A percentile compares a stretch with the other conserved stretches of the same genome.
Conservation (phyloP, 2,113 vertebrate species). For the Psophia crepitans region DNA sequence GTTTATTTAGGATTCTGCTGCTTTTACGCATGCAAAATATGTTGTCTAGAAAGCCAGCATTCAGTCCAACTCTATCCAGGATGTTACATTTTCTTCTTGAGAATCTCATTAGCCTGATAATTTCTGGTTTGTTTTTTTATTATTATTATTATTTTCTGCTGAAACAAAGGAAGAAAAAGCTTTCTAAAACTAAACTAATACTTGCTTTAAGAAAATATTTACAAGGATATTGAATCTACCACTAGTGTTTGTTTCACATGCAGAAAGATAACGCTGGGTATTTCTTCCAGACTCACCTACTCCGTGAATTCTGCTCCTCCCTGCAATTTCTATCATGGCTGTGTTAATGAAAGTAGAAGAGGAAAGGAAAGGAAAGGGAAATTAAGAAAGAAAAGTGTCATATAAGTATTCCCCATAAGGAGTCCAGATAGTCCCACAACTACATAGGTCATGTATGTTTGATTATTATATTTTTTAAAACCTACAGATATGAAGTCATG, state of each 20-base stretch:
- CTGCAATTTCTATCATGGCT: neutral
- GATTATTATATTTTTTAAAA: too few relatives aligned
- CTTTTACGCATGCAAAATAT: neutral
- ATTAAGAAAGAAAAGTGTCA: neutral
- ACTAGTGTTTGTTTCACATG: neutral
- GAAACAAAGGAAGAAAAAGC: neutral
- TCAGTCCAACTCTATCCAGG: neutral
- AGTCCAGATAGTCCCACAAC: neutral
- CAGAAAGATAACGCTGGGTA: neutral
- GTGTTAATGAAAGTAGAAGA: neutral
- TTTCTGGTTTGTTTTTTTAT: neutral
- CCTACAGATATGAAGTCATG: neutral
- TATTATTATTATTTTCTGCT: too few relatives aligned
- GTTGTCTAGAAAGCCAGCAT: neutral
- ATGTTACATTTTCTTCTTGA: fast-evolving
- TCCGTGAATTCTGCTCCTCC: neutral
- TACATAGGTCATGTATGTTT: too few relatives aligned
- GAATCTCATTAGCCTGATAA: neutral
- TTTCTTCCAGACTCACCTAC: neutral
- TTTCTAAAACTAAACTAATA: neutral
- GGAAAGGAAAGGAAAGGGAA: neutral
- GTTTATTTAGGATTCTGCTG: neutral
- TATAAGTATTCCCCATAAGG: neutral
- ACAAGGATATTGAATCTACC: neutral
- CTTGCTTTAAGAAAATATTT: neutral